Base-by-base conservation (phyloP, 2,113 vertebrate species). In the Geococcyx californianus region DNA sequence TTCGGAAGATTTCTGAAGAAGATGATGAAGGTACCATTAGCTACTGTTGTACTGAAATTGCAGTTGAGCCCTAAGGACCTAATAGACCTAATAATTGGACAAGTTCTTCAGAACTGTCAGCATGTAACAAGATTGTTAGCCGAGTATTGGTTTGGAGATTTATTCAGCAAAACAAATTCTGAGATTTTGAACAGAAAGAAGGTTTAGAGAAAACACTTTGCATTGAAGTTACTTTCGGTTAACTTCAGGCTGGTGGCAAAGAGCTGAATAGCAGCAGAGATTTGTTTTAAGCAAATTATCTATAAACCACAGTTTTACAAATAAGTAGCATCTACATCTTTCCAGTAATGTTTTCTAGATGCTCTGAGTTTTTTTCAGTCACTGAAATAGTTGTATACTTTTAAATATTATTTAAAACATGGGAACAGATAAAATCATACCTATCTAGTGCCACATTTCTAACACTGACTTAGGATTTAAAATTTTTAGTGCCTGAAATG, bases 21-120 rank as follows among this genome's bases (percentile, higher is more conserved):
- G 99, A 99, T 34, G 99, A 99, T 1, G 98, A 99, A 97, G 98
- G 98, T 99, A 99, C 78, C 97, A 90, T 58, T 59, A 84, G 52
- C 84, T 47, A 20, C 82, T 96, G 29, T 80, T 66, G 42, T 90
- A 26, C 51, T 23, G 0, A 68, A 79, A 34, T 74, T 88, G 33
- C 63, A 38, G 44, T 70, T 54, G 81, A 83, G 69, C 9, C 1
- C 66, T 92, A 33, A 67, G 36, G 67, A 79, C 36, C 28, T 87
- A 47, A 29, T 44, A 94, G 76, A 63, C 29, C 36, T 96, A 52
- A n/a, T 51, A 90, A 56, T 4, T 34, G 45, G 54, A n/a, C 14
- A 77, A 79, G 14, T 26, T 54, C 42, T 64, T 38, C 77, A 78
- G 31, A 92, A 79, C 16, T 66, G 59, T 73, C 70, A 91, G 62